phyloP scores from a whole-genome alignment of 2,888 invertebrate genomes.

The Drosophila pseudotalamancana region DNA sequence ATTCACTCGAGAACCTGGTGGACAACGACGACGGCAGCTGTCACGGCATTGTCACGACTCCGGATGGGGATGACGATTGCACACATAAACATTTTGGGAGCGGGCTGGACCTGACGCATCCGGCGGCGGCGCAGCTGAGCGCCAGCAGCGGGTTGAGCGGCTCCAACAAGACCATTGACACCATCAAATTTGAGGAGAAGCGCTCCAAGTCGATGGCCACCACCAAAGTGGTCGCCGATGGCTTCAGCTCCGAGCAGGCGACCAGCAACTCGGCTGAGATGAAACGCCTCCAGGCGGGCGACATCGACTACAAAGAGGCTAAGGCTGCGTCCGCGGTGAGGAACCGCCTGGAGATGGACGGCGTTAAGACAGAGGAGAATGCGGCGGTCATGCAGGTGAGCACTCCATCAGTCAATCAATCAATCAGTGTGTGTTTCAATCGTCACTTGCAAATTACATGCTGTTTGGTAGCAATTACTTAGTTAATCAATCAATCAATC shows the following conservation, averaged over 20 bases:
- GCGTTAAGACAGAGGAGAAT: slow-evolving; percentile 93
- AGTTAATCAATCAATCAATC: background rate
- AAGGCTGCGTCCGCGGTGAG: slow-evolving; percentile 91
- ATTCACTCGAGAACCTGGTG: slow-evolving; percentile 91
- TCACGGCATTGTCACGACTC: slow-evolving; percentile 89
- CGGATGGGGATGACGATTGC: slow-evolving; percentile 88
- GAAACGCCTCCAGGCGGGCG: slow-evolving; percentile 91
- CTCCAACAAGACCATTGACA: slow-evolving; percentile 85
- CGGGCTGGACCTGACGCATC: slow-evolving; percentile 81
- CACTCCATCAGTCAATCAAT: background rate
- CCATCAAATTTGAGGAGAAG: slow-evolving; percentile 93
- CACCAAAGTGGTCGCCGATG: slow-evolving; percentile 92
- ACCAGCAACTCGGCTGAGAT: slow-evolving; percentile 89
- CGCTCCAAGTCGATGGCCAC: slow-evolving; percentile 91
- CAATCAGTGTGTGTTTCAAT: slow-evolving; percentile 3
- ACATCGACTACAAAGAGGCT: slow-evolving; percentile 92
- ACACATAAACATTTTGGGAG: slow-evolving; percentile 82
- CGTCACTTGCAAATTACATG: slow-evolving; percentile 36
- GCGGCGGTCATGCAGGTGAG: slow-evolving; percentile 92
- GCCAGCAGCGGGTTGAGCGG: slow-evolving; percentile 81
- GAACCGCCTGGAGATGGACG: slow-evolving; percentile 92
- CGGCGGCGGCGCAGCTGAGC: slow-evolving; percentile 82
- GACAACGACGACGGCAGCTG: slow-evolving; percentile 87
- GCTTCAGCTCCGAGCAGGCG: slow-evolving; percentile 90
- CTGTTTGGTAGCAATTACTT: background rate